Evolutionary conservation across 2,113 vertebrate genomes (phyloP), one percentile per base, ranked within the genome.

Genomic region (Motacilla tschutschensis): DNA sequence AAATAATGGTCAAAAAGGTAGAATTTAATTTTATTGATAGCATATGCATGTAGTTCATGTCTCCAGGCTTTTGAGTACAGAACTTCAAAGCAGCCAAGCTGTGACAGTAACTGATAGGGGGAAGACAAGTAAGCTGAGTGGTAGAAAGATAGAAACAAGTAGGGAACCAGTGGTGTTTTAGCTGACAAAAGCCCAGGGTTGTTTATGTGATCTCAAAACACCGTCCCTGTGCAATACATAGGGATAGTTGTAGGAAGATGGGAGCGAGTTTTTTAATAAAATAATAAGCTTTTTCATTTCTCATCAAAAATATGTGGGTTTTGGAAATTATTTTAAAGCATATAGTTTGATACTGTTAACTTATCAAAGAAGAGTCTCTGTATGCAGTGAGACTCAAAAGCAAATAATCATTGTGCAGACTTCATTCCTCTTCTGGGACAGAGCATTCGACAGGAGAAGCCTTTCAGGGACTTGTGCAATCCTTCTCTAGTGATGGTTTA

Each of bases 401-500:
- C 19, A 85, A 66, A 74, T 85, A 44, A 44, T 84, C 31, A n/a
- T 79, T 53, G 12, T 51, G 17, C 48, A 83, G 48, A 48, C 44
- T 84, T 85, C 48, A 29, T 74, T 82, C 25, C 28, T 70, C 31
- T 80, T 85, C 33, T 0, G 0, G 57, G 72, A 55, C 63, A 79
- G 55, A 92, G 57, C 35, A 17, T 40, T 41, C 74, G 57, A 80
- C 79, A 85, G 48, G 14, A 73, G 85, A 44, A 74, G 53, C 28
- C 48, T 89, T 89, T 79, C 79, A 57, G 72, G 40, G 48, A 41
- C 36, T 18, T 44, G 29, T 59, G 36, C 40, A 53, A 8, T 70
- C 67, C 76, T 89, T 85, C 58, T 85, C 16, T 72, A 28, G 66
- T 84, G 64, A 33, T 75, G 24, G 35, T 83, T 89, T 83, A 92